Percentiles rank a stretch among this genome's conserved stretches.
These are phyloP conservation scores for Caiman crocodilus DNA, from an alignment of 2,797 vertebrate genomes.

Conservation along the genomic window DNA sequence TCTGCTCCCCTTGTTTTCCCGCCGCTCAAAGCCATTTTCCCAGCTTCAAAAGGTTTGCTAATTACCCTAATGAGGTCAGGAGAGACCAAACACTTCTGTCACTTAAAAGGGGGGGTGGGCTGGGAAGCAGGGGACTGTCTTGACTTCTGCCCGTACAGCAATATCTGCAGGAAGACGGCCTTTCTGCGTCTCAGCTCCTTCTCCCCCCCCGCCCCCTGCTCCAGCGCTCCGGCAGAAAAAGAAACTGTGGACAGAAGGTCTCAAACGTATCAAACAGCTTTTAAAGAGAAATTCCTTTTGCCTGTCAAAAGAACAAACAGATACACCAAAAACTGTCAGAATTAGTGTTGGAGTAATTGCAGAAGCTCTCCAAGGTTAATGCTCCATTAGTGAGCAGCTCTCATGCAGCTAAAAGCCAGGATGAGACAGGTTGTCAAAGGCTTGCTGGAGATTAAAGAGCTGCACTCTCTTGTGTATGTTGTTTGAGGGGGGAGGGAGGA, in stretches of 20 bases:
- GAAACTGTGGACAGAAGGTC: slow-evolving; percentile 67
- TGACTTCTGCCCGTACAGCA: not conserved
- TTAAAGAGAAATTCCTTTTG: slow-evolving; percentile 69
- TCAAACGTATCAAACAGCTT: slow-evolving; percentile 75
- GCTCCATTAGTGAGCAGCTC: slow-evolving; percentile 75
- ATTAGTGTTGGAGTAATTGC: slow-evolving; percentile 76
- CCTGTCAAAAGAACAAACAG: slow-evolving; percentile 70
- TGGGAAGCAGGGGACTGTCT: not conserved
- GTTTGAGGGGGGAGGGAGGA: not conserved
- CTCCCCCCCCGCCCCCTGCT: not conserved
- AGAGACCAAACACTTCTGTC: slow-evolving; percentile 74
- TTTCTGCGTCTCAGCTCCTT: accelerated
- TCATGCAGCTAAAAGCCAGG: slow-evolving; percentile 74
- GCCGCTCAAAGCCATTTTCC: slow-evolving; percentile 68
- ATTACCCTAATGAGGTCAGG: slow-evolving; percentile 85
- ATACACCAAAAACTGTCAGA: slow-evolving; percentile 60
- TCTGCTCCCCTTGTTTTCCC: slow-evolving; percentile 59
- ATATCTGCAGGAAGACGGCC: not conserved
- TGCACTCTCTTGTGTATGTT: slow-evolving; percentile 54
- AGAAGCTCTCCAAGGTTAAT: slow-evolving; percentile 80
- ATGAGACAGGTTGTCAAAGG: slow-evolving; percentile 79
- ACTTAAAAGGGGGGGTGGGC: slow-evolving; percentile 44
- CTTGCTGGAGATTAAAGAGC: slow-evolving; percentile 78
- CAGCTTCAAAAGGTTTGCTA: slow-evolving; percentile 81
- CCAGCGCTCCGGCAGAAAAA: not conserved